phyloP scores from a whole-genome alignment of 2,797 vertebrate genomes.

The Galago senegalensis region DNA sequence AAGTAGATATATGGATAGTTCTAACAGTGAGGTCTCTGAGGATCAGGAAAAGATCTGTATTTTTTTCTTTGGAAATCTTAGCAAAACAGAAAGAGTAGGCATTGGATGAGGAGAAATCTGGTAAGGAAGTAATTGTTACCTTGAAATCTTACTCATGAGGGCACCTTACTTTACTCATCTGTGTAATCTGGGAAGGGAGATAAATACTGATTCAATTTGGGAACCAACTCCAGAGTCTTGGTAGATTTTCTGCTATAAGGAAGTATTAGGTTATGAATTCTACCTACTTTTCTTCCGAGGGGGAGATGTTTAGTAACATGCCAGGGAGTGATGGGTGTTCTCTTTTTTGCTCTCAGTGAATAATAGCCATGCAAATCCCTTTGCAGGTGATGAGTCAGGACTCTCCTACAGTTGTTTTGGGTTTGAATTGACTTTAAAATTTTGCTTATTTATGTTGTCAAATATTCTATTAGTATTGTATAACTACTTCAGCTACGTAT shows the following conservation, averaged over 20 bases:
- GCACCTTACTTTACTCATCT: background rate
- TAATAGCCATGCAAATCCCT: background rate
- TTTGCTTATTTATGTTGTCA: slow-evolving; percentile 39
- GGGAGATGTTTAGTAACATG: background rate
- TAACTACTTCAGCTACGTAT: background rate
- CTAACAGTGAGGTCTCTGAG: background rate
- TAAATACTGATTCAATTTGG: background rate
- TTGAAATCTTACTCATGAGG: background rate
- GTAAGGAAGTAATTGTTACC: background rate
- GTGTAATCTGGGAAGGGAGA: background rate
- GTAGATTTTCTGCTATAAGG: background rate
- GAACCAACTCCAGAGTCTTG: background rate
- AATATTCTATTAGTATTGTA: background rate
- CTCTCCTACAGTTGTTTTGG: background rate
- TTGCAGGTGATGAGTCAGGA: slow-evolving; percentile 23
- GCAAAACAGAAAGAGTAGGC: background rate
- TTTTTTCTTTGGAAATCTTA: slow-evolving; percentile 22
- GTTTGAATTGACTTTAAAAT: slow-evolving; percentile 25
- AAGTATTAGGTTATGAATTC: background rate
- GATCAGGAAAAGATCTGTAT: background rate
- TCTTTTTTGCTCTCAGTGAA: background rate
- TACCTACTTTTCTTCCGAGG: background rate
- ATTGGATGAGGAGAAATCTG: background rate
- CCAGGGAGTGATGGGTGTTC: background rate
- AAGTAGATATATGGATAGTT: background rate